phyloP scores from a whole-genome alignment of 2,888 invertebrate genomes.

The Pocota personata region DNA sequence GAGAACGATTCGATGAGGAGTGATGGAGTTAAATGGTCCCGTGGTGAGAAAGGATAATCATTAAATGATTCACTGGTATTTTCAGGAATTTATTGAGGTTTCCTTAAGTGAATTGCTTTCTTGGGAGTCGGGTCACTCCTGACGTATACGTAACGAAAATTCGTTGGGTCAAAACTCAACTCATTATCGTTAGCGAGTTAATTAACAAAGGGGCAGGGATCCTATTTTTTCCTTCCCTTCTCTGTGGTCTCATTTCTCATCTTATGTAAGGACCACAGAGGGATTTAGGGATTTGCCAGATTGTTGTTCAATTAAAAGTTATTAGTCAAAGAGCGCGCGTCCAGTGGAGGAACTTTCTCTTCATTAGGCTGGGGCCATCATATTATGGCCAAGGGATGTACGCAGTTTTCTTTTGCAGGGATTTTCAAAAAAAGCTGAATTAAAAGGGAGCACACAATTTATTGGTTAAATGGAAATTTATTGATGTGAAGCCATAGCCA shows the following conservation, averaged over 20 bases:
- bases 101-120: not conserved
- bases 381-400: not conserved
- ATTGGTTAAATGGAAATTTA: slow-evolving; percentile 14
- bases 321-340: slow-evolving; percentile 19
- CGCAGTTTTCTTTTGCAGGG: not conserved
- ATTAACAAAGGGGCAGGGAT: not conserved
- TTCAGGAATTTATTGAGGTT: not conserved
- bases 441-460: not conserved
- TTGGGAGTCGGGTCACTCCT: not conserved
- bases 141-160: slow-evolving; percentile 35
- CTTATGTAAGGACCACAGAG: not conserved
- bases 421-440: not conserved
- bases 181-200: slow-evolving; percentile 50
- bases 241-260: not conserved
- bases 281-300: slow-evolving; percentile 34
- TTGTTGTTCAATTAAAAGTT: slow-evolving; percentile 51
- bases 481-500: slow-evolving; percentile 9
- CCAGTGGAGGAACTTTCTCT: not conserved
- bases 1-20: not conserved
- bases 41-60: not conserved
- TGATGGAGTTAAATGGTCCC: not conserved
- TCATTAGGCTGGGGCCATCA: not conserved
- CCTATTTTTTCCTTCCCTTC: not conserved
- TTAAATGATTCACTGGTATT: not conserved
- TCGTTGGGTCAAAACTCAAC: slow-evolving; percentile 15